phyloP scores from a whole-genome alignment of 2,113 vertebrate genomes.

The Cheirogaleus medius region DNA sequence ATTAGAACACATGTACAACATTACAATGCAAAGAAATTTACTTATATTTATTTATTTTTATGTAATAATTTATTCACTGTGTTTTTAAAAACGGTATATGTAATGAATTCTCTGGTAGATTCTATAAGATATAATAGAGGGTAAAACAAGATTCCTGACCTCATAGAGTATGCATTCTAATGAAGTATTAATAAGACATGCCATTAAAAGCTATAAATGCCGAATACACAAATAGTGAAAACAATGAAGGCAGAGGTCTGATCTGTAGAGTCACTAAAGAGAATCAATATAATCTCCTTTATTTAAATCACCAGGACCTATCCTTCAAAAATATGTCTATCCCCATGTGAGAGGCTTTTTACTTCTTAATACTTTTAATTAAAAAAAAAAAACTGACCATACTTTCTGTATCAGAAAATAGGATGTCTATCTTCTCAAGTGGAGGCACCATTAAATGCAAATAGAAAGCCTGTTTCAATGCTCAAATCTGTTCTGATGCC shows the following conservation, averaged over 20 bases:
- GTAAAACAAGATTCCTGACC: neutral
- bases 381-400: neutral
- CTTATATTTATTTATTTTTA: neutral
- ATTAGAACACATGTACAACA: neutral
- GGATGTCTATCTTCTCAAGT: neutral
- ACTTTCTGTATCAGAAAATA: slow-evolving; percentile 4
- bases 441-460: neutral
- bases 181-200: neutral
- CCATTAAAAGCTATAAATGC: neutral
- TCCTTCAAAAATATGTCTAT: neutral
- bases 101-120: neutral
- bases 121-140: neutral
- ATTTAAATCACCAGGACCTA: neutral
- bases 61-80: neutral
- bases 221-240: neutral
- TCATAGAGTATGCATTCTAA: neutral
- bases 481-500: neutral
- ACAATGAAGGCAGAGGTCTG: neutral
- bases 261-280: neutral
- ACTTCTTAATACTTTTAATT: neutral
- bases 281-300: neutral
- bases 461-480: neutral
- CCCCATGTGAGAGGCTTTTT: neutral
- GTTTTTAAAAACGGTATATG: neutral
- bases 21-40: neutral